These are phyloP conservation scores for Puffinus mauretanicus DNA, from an alignment of 2,113 vertebrate genomes.

Conservation along the genomic window DNA sequence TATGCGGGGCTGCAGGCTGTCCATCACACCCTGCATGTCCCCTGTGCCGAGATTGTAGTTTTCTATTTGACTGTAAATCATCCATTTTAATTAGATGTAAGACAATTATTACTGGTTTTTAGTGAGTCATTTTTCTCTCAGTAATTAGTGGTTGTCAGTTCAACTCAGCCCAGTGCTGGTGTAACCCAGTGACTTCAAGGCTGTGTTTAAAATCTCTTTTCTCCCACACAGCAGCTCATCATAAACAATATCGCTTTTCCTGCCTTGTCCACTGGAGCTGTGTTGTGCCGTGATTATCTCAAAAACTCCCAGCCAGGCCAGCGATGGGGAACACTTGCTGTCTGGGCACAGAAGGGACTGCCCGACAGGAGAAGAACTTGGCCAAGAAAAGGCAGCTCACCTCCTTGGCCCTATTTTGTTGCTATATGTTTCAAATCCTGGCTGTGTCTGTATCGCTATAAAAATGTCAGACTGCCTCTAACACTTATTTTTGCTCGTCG, in stretches of 20 bases:
- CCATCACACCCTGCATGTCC: background rate
- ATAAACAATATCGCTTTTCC: background rate
- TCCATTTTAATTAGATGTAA: conserved; percentile 8
- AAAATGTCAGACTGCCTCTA: conserved; percentile 49
- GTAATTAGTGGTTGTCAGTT: conserved; percentile 49
- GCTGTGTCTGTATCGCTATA: background rate
- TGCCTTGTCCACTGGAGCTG: background rate
- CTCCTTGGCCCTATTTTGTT: background rate
- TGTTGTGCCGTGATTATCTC: background rate
- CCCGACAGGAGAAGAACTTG: background rate
- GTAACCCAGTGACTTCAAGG: conserved; percentile 32
- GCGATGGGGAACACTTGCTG: background rate
- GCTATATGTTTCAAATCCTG: conserved; percentile 23
- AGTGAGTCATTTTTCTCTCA: conserved; percentile 42
- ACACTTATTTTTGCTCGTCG: conserved; percentile 21
- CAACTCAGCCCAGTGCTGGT: background rate
- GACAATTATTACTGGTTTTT: conserved; percentile 38
- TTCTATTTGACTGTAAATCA: conserved; percentile 40
- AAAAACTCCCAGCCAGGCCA: background rate
- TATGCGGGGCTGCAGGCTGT: background rate
- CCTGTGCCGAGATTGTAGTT: background rate
- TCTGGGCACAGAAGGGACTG: background rate
- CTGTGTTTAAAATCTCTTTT: conserved; percentile 10
- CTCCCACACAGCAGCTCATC: background rate
- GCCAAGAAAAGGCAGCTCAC: conserved; percentile 25